Base-by-base conservation (phyloP, 2,797 vertebrate genomes). In the Staurois parvus region DNA sequence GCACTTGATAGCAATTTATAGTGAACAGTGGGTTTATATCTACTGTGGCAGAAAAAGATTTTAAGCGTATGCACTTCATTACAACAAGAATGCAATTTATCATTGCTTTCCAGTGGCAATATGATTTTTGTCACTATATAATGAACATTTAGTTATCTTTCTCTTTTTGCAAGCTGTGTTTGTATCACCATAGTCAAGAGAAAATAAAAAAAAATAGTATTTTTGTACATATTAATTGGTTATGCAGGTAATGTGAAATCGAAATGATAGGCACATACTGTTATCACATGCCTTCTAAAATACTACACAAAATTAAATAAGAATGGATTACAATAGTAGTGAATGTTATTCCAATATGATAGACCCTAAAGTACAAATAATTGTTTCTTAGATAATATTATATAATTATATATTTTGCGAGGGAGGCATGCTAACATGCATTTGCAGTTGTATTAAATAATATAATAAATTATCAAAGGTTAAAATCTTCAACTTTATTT, bases 1-100 rank as follows among this genome's bases (percentile, higher is more conserved):
- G 29, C 48, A 52, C 17, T 79, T 79, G 42, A 79, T 30, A 29
- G 28, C 12, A 79, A 79, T 45, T 21, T 79, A 68, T 40, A 42
- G 30, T 52, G 42, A 69, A 19, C 17, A 17, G 40, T 79, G 68
- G 19, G 52, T 32, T 80, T 70, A 28, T 37, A 52, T 56, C 45
- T 52, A 81, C 37, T 59, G 37, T n/a, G 67, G 15, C 34, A 26
- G 40, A 56, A 72, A 4, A 30, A 29, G 11, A 69, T 52, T 79
- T 1, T 32, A 37, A 34, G 30, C 30, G 24, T 70, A 24, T 52
- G 48, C 4, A 52, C 48, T 52, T 52, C 48, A 52, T 52, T 52
- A 52, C 48, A 52, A 52, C 48, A 52, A 52, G 4, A 52, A 19
- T 17, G 48, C 4, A 19, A 52, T 52, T 52, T 52, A 17, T 52